Conservation (phyloP, 2,797 vertebrate species). For the Enteromius thamalakanensis region DNA sequence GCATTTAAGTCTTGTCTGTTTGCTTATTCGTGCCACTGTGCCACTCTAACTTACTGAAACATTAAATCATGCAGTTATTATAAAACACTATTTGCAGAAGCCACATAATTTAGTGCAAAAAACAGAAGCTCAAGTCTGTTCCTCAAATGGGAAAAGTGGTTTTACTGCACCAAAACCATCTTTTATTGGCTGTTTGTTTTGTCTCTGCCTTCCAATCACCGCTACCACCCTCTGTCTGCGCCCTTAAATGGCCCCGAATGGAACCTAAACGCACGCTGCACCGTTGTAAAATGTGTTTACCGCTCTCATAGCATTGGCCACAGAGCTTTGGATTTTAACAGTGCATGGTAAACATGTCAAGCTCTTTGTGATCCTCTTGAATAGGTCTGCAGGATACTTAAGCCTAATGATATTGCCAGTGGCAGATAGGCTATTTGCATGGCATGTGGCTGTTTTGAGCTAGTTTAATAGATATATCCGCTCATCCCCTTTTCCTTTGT, state of each 20-base stretch:
- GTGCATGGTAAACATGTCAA: slow-evolving; percentile 41
- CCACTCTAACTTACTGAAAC: slow-evolving; percentile 15
- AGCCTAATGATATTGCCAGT: slow-evolving; percentile 39
- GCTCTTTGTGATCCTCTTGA: slow-evolving; percentile 42
- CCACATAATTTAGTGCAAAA: slow-evolving; percentile 36
- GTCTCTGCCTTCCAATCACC: slow-evolving; percentile 69
- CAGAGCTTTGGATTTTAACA: slow-evolving; percentile 48
- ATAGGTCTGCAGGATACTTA: slow-evolving; percentile 15
- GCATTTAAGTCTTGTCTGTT: slow-evolving; percentile 6
- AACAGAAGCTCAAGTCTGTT: slow-evolving; percentile 9
- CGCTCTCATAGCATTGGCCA: slow-evolving; percentile 53
- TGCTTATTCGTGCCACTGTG: slow-evolving; percentile 6
- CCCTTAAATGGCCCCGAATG: slow-evolving; percentile 67
- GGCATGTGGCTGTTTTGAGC: slow-evolving; percentile 31
- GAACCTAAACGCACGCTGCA: slow-evolving; percentile 70
- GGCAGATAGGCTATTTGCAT: slow-evolving; percentile 38
- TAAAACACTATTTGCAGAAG: slow-evolving; percentile 27
- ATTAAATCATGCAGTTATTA: slow-evolving; percentile 34
- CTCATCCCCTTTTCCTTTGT: not conserved
- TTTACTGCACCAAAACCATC: slow-evolving; percentile 20
- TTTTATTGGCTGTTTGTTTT: slow-evolving; percentile 53
- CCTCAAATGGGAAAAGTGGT: slow-evolving; percentile 21
- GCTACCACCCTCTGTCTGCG: slow-evolving; percentile 73
- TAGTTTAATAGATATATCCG: not conserved
- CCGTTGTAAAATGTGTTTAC: slow-evolving; percentile 75